Evolutionary conservation across 2,797 vertebrate genomes (phyloP).

Genomic region (Hyperoplus lanceolatus): DNA sequence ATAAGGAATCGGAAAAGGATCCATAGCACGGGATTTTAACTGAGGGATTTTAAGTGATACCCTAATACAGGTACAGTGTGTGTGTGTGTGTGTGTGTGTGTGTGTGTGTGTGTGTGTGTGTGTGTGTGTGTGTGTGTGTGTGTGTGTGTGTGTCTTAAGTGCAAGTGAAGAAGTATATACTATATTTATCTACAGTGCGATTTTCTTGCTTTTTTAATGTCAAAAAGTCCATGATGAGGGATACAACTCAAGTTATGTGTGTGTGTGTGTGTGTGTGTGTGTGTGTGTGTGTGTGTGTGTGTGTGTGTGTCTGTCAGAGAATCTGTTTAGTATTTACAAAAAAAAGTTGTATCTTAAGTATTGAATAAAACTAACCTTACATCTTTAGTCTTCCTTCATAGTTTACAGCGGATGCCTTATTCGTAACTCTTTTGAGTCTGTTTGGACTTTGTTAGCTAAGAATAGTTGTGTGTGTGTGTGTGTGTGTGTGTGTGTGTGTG

Average conservation of each 20-base stretch:
- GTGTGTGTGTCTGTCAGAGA: too few species aligned
- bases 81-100: slow-evolving; percentile 32
- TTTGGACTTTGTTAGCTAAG: too few species aligned
- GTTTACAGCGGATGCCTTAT: too few species aligned
- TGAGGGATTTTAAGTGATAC: slow-evolving; percentile 34
- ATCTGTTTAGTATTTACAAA: too few species aligned
- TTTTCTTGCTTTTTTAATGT: not conserved
- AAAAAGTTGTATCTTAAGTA: too few species aligned
- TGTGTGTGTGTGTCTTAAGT: not conserved
- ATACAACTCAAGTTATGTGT: not conserved
- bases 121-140: not conserved
- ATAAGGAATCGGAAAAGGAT: slow-evolving; percentile 7
- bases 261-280: not conserved
- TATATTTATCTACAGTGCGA: too few species aligned
- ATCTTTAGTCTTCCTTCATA: too few species aligned
- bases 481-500: not conserved
- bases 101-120: slow-evolving; percentile 12
- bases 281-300: too few species aligned
- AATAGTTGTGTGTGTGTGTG: too few species aligned
- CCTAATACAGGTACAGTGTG: slow-evolving; percentile 52
- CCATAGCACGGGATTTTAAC: slow-evolving; percentile 1
- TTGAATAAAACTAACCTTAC: too few species aligned
- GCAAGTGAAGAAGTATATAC: too few species aligned
- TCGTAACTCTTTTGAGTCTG: too few species aligned
- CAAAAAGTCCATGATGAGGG: not conserved